A percentile compares a stretch with the other conserved stretches of the same genome.
phyloP scores from a whole-genome alignment of 92 coral and sea anemone species.

The Zoanthus sociatus region DNA sequence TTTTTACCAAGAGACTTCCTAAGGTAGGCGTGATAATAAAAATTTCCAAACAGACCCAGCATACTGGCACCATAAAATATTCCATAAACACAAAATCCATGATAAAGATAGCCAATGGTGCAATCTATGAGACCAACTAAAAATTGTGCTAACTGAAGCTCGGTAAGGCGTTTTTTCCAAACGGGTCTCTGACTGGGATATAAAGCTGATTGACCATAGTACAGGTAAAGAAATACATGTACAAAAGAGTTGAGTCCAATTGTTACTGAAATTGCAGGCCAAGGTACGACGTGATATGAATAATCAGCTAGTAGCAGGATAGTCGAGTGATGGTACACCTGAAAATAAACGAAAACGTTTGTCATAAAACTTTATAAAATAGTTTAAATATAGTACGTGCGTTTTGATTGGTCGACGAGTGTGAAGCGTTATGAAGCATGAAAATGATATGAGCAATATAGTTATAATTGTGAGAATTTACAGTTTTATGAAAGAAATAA shows the following conservation, averaged over 20 bases:
- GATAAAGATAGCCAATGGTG: slow-evolving; percentile 74
- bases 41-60: slow-evolving; percentile 84
- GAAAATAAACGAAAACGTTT: neutral
- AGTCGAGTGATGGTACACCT: slow-evolving; percentile 92
- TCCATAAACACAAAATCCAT: slow-evolving; percentile 83
- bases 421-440: too few relatives aligned
- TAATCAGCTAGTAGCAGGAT: slow-evolving; percentile 82
- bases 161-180: slow-evolving; percentile 87
- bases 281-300: slow-evolving; percentile 54
- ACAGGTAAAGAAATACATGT: slow-evolving; percentile 89
- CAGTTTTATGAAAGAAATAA: too few relatives aligned
- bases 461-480: too few relatives aligned
- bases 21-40: slow-evolving; percentile 84
- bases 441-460: too few relatives aligned
- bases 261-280: slow-evolving; percentile 86
- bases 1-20: slow-evolving; percentile 44
- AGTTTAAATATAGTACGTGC: too few relatives aligned
- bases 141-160: slow-evolving; percentile 87
- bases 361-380: neutral
- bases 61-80: slow-evolving; percentile 77
- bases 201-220: slow-evolving; percentile 90
- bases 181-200: slow-evolving; percentile 76
- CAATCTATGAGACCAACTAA: slow-evolving; percentile 76
- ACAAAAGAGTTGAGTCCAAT: slow-evolving; percentile 84
- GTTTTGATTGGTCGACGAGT: too few relatives aligned